Evolutionary conservation across 2,797 vertebrate genomes (phyloP).

Genomic region (Gallinago nigripennis): DNA sequence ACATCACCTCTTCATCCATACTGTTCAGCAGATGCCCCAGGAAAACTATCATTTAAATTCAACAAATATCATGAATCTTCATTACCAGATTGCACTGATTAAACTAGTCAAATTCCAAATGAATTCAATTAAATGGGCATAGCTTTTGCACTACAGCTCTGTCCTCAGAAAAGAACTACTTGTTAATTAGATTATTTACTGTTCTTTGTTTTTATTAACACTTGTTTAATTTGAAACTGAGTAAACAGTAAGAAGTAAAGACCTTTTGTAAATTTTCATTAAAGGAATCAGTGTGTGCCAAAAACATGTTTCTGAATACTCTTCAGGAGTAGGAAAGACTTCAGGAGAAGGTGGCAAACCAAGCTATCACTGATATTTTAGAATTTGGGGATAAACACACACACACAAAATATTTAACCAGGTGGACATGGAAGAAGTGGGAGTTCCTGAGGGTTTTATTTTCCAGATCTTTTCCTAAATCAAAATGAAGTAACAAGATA

Average conservation of each 20-base stretch:
- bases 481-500: neutral
- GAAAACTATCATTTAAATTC: neutral
- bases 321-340: neutral
- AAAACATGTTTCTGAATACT: neutral
- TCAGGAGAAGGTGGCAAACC: neutral
- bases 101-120: neutral
- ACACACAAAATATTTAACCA: neutral
- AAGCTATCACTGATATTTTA: neutral
- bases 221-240: neutral
- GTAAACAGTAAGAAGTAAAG: neutral
- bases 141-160: neutral
- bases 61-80: constrained; percentile 1
- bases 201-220: constrained; percentile 15
- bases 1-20: neutral
- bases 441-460: neutral
- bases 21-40: neutral
- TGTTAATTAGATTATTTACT: constrained; percentile 29
- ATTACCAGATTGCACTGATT: constrained; percentile 11
- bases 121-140: neutral
- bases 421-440: neutral
- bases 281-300: neutral
- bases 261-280: constrained; percentile 18
- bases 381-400: neutral
- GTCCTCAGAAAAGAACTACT: neutral
- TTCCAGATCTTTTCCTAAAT: neutral